These are phyloP conservation scores for Strix occidentalis DNA, from an alignment of 2,797 vertebrate species.

Conservation along the genomic window DNA sequence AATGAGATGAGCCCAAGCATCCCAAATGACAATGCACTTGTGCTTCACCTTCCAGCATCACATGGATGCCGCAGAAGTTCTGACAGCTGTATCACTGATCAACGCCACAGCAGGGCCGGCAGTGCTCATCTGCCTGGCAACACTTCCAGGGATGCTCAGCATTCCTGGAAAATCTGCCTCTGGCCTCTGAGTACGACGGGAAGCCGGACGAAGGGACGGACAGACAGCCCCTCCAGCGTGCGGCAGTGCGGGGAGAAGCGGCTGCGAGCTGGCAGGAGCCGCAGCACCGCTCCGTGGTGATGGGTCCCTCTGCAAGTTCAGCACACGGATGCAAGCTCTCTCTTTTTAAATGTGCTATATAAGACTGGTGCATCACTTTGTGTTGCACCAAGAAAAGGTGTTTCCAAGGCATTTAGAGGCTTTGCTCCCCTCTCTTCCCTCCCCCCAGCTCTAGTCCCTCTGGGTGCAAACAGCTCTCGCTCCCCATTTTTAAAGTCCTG, in stretches of 20 bases:
- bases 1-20: neutral
- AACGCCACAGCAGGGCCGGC: neutral
- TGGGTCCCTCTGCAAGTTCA: neutral
- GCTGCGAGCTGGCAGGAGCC: neutral
- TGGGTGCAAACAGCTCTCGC: neutral
- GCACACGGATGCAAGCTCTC: fast-evolving
- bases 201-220: fast-evolving
- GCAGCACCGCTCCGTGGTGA: conserved; percentile 20
- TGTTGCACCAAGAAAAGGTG: neutral
- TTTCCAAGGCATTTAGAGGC: neutral
- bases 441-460: neutral
- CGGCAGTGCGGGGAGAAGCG: fast-evolving
- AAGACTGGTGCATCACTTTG: fast-evolving
- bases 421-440: neutral
- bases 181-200: fast-evolving
- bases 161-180: neutral
- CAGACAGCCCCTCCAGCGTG: fast-evolving
- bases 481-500: neutral
- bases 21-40: fast-evolving
- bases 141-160: neutral
- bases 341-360: fast-evolving
- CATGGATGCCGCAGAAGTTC: fast-evolving
- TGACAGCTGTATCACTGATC: fast-evolving
- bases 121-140: fast-evolving
- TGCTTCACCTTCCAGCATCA: neutral